Evolutionary conservation across 2,888 invertebrate genomes (phyloP).

Genomic region (Toxonevra muliebris): DNA sequence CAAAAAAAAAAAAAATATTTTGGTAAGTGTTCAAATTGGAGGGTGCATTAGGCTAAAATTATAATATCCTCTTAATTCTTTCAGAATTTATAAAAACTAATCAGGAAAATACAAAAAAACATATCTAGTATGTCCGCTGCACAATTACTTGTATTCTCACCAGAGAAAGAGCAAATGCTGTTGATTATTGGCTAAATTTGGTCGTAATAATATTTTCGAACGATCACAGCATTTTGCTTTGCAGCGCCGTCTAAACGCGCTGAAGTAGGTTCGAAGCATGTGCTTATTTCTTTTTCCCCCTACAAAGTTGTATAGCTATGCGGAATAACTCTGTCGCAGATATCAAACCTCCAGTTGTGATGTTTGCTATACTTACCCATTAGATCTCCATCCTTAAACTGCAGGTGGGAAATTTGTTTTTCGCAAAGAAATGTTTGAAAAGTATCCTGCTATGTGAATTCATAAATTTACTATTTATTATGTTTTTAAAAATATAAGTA

Average conservation of each 20-base stretch:
- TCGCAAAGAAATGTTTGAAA: too few species aligned
- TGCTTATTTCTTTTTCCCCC: slow-evolving; percentile 93
- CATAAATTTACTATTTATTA: too few species aligned
- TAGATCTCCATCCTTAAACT: too few species aligned
- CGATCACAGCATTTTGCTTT: slow-evolving; percentile 93
- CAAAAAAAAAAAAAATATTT: slow-evolving; percentile 80
- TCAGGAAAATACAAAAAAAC: slow-evolving; percentile 61
- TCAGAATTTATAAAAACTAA: slow-evolving; percentile 61
- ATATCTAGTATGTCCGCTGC: slow-evolving; percentile 56
- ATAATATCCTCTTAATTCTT: slow-evolving; percentile 19
- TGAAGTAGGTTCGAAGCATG: slow-evolving; percentile 84
- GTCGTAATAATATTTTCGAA: slow-evolving; percentile 84
- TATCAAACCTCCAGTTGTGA: too few species aligned
- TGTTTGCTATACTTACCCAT: too few species aligned
- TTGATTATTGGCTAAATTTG: slow-evolving; percentile 91
- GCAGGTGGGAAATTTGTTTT: too few species aligned
- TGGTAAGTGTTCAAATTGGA: slow-evolving; percentile 60
- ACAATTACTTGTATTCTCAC: slow-evolving; percentile 56
- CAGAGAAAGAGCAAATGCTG: slow-evolving; percentile 68
- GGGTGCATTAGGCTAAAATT: background rate
- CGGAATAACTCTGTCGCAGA: too few species aligned
- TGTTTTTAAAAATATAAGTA: too few species aligned
- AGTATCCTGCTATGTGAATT: too few species aligned
- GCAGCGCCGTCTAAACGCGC: slow-evolving; percentile 77
- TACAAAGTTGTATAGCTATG: too few species aligned